phyloP scores from a whole-genome alignment of 2,797 vertebrate species.

The Gallirallus australis region DNA sequence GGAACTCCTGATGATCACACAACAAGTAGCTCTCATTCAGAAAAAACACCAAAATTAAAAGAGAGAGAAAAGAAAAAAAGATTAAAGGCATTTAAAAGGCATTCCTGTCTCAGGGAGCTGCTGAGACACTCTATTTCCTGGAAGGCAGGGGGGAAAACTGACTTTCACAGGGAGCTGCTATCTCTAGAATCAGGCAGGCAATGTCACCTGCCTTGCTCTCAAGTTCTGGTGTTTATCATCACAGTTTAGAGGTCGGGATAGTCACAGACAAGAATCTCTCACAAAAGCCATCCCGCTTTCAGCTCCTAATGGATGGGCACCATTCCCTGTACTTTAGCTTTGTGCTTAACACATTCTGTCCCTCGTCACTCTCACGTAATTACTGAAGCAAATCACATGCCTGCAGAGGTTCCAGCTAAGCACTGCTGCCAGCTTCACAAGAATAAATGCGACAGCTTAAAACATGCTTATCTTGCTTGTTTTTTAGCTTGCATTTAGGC shows the following conservation, averaged over 20 bases:
- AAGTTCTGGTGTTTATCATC: slow-evolving; percentile 18
- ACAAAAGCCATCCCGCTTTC: slow-evolving; percentile 29
- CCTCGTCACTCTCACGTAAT: not conserved
- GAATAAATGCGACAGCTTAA: not conserved
- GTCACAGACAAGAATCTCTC: slow-evolving; percentile 14
- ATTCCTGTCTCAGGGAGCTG: not conserved
- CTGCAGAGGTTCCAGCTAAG: slow-evolving; percentile 1
- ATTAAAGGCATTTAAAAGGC: no score
- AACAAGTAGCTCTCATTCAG: not conserved
- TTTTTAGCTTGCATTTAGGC: slow-evolving; percentile 16
- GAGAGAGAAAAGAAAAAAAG: no score
- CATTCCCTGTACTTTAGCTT: not conserved
- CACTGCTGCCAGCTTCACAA: not conserved
- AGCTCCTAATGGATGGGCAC: slow-evolving; percentile 23
- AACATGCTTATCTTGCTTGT: not conserved
- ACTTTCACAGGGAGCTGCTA: not conserved
- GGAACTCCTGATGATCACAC: not conserved
- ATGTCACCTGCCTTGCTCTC: slow-evolving; percentile 2
- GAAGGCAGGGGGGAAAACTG: not conserved
- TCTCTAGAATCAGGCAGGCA: not conserved
- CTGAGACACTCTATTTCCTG: not conserved
- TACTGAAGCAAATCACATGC: slow-evolving; percentile 11
- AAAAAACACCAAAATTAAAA: not conserved
- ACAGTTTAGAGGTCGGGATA: not conserved
- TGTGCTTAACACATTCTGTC: slow-evolving; percentile 10